Conservation (phyloP, 2,113 vertebrate genomes). For the Mustelus asterias region DNA sequence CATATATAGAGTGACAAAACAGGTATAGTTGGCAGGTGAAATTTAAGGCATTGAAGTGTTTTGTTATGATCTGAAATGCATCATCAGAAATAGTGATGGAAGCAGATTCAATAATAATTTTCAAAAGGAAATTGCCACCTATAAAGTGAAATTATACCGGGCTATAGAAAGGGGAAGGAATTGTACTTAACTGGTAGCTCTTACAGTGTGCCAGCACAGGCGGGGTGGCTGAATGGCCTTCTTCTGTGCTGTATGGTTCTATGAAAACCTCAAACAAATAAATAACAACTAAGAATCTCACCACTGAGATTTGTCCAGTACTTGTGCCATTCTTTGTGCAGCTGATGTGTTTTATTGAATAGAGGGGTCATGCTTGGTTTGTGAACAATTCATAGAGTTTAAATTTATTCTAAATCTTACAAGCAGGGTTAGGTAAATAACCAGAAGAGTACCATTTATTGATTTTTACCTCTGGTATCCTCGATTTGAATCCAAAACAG, state of each 20-base stretch:
- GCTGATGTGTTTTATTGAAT: neutral
- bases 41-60: neutral
- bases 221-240: too few relatives aligned
- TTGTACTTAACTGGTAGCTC: neutral
- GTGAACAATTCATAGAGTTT: neutral
- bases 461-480: neutral
- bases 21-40: neutral
- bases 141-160: neutral
- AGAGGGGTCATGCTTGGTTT: neutral
- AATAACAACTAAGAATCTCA: neutral
- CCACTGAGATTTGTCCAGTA: neutral
- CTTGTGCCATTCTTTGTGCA: neutral
- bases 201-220: neutral
- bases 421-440: neutral
- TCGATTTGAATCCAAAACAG: neutral
- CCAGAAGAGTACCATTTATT: neutral
- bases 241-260: neutral
- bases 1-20: neutral
- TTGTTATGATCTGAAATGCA: neutral
- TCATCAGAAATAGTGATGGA: neutral
- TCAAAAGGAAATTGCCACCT: neutral
- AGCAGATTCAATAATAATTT: neutral
- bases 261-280: neutral
- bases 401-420: neutral
- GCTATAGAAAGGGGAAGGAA: neutral